Percentiles rank a stretch among this genome's conserved stretches.
Evolutionary conservation across 2,113 vertebrate species (phyloP).

Genomic region (Sigmodon hispidus): DNA sequence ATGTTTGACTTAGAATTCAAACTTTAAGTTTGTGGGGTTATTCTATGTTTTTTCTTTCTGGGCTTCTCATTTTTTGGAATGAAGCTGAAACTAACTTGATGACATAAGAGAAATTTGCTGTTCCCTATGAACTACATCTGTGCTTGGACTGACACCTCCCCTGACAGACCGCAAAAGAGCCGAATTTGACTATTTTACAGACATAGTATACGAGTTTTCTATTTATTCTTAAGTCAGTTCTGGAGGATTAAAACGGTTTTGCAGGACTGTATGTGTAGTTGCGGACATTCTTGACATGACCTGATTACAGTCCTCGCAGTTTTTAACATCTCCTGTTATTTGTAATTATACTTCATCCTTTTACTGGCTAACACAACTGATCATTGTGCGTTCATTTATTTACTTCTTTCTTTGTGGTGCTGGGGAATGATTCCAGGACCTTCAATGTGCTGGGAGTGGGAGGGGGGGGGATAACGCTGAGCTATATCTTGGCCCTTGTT

Average conservation of each 20-base stretch:
- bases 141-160: background rate
- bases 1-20: background rate
- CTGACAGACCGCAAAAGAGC: background rate
- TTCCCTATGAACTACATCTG: background rate
- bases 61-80: background rate
- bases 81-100: background rate
- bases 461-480: fast-evolving
- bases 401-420: background rate
- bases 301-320: too few relatives aligned
- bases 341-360: background rate
- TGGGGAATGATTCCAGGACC: background rate
- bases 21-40: background rate
- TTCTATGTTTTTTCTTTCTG: background rate
- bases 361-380: too few relatives aligned
- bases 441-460: background rate
- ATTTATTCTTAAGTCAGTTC: background rate
- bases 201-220: background rate
- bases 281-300: background rate
- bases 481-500: background rate
- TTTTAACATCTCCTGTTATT: background rate
- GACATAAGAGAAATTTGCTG: background rate
- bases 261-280: too few relatives aligned
- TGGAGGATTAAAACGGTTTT: background rate
- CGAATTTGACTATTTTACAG: background rate
- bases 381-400: background rate